A percentile compares a stretch with the other conserved stretches of the same genome.
Conservation (phyloP, 2,888 invertebrate species). For the Chrysopilus asiliformis region DNA sequence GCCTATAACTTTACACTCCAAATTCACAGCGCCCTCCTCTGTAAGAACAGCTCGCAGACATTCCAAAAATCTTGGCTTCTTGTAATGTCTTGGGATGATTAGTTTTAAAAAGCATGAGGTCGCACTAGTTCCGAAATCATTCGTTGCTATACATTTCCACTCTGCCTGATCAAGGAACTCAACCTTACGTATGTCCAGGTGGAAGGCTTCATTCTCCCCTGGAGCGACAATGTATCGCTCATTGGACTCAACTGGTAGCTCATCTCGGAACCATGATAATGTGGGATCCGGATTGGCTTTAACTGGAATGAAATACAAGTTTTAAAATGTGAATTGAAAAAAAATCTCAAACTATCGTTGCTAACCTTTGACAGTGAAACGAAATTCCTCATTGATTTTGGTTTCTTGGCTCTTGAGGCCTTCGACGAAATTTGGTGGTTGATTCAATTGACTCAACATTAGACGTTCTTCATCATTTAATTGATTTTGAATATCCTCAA, state of each 20-base stretch:
- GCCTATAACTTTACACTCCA: slow-evolving; percentile 86
- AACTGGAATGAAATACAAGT: slow-evolving; percentile 38
- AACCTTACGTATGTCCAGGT: slow-evolving; percentile 56
- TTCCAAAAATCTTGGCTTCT: slow-evolving; percentile 77
- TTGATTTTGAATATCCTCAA: slow-evolving; percentile 84
- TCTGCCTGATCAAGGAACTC: slow-evolving; percentile 80
- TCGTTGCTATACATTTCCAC: slow-evolving; percentile 83
- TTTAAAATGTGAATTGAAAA: too few relatives aligned
- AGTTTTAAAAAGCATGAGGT: slow-evolving; percentile 77
- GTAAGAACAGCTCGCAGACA: slow-evolving; percentile 72
- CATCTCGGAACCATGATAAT: slow-evolving; percentile 80
- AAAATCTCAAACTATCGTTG: not conserved
- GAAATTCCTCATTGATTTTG: slow-evolving; percentile 67
- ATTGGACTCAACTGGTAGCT: slow-evolving; percentile 55
- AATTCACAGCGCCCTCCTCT: slow-evolving; percentile 75
- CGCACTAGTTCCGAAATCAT: slow-evolving; percentile 78
- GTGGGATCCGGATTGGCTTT: slow-evolving; percentile 68
- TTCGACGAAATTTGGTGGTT: slow-evolving; percentile 70
- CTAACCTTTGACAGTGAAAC: slow-evolving; percentile 65
- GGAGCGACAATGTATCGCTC: slow-evolving; percentile 54
- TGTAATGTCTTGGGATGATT: slow-evolving; percentile 75
- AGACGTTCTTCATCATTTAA: slow-evolving; percentile 73
- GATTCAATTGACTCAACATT: slow-evolving; percentile 48
- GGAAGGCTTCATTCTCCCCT: slow-evolving; percentile 58
- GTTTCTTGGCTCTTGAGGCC: slow-evolving; percentile 73